Evolutionary conservation across 2,113 vertebrate species (phyloP).

Genomic region (Sardina pilchardus): DNA sequence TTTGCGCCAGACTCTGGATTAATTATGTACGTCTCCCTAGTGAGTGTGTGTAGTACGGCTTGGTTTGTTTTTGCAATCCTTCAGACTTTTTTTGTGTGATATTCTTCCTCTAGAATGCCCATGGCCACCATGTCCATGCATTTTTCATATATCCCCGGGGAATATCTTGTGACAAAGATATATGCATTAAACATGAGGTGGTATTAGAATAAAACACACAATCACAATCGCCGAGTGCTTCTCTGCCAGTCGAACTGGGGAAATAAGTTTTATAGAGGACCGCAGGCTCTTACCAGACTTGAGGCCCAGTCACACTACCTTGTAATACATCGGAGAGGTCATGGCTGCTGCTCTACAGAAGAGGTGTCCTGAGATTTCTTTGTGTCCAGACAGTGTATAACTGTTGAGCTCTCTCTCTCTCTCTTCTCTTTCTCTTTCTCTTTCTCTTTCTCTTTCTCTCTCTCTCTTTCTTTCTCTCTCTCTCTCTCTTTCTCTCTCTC

Average conservation of each 20-base stretch:
- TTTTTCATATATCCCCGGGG: conserved; percentile 49
- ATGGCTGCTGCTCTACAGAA: background rate
- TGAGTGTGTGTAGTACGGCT: conserved; percentile 40
- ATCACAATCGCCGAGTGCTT: conserved; percentile 43
- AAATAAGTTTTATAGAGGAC: conserved; percentile 5
- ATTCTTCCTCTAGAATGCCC: conserved; percentile 45
- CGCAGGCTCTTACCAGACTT: background rate
- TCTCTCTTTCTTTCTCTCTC: too few species aligned
- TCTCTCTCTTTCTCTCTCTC: background rate
- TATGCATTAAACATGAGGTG: conserved; percentile 59
- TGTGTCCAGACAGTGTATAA: too few species aligned
- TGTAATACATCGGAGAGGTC: background rate
- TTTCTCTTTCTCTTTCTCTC: too few species aligned
- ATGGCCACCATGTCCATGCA: conserved; percentile 48
- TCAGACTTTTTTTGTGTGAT: conserved; percentile 30
- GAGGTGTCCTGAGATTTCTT: background rate
- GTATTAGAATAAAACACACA: conserved; percentile 46
- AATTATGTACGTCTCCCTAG: conserved; percentile 53
- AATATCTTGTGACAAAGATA: conserved; percentile 44
- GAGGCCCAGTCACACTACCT: background rate
- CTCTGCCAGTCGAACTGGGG: conserved; percentile 39
- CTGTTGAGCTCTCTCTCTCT: background rate
- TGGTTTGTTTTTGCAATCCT: conserved; percentile 41
- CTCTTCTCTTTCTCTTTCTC: too few species aligned
- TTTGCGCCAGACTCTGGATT: conserved; percentile 37